Percentiles rank a stretch among this genome's conserved stretches.
phyloP scores from a whole-genome alignment of 92 coral and sea anemone genomes.

The Umimayanthus kanabou region DNA sequence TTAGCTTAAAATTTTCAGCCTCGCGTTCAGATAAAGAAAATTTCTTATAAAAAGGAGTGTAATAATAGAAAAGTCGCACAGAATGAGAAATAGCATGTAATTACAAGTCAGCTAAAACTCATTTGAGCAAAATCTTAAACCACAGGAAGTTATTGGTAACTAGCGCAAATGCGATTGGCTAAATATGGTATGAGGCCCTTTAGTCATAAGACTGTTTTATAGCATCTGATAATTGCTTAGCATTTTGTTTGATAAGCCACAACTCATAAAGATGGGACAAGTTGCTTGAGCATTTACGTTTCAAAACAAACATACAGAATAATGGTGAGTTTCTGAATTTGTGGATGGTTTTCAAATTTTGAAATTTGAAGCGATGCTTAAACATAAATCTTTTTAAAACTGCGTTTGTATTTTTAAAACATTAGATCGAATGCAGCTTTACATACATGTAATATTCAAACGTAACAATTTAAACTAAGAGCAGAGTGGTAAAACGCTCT shows the following conservation, averaged over 20 bases:
- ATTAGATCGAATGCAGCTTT: too few relatives aligned
- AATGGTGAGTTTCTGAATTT: not conserved
- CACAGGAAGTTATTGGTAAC: not conserved
- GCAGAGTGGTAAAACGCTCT: too few relatives aligned
- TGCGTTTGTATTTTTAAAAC: too few relatives aligned
- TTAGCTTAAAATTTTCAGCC: not conserved
- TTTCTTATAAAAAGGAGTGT: too few relatives aligned
- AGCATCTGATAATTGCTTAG: not conserved
- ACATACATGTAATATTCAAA: too few relatives aligned
- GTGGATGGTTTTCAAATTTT: not conserved
- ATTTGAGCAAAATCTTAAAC: too few relatives aligned
- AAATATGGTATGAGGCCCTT: not conserved
- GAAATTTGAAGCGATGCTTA: not conserved
- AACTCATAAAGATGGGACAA: not conserved
- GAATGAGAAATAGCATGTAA: too few relatives aligned
- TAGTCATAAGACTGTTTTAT: not conserved
- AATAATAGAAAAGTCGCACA: too few relatives aligned
- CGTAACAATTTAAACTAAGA: too few relatives aligned
- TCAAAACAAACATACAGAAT: not conserved
- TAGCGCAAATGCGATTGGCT: not conserved
- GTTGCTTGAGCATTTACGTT: not conserved
- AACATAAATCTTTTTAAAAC: too few relatives aligned
- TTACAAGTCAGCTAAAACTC: too few relatives aligned
- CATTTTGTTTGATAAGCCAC: not conserved
- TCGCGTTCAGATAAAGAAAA: too few relatives aligned